Evolutionary conservation across 2,797 vertebrate genomes (phyloP).

Genomic region (Acrossocheilus wenchowensis): DNA sequence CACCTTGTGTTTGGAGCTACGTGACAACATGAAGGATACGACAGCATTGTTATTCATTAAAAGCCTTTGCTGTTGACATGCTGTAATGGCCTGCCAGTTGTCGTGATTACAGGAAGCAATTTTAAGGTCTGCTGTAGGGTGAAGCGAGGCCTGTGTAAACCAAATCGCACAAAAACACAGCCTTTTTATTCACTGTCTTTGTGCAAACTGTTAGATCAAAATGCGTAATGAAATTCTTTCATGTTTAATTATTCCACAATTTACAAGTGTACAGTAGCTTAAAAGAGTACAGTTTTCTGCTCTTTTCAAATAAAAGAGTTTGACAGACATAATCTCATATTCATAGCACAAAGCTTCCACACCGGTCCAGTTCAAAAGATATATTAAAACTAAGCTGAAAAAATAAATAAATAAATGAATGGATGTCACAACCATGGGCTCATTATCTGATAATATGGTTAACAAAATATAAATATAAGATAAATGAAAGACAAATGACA

Average conservation of each 20-base stretch:
- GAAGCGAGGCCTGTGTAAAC: conserved; percentile 13
- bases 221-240: background rate
- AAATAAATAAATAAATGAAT: background rate
- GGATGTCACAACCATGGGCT: background rate
- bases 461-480: too few species aligned
- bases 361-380: background rate
- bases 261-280: background rate
- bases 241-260: background rate
- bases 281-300: background rate
- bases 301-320: background rate
- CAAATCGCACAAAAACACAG: background rate
- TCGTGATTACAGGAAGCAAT: conserved; percentile 22
- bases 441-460: background rate
- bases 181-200: conserved; percentile 4
- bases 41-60: conserved; percentile 33
- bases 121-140: conserved; percentile 33
- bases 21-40: conserved; percentile 21
- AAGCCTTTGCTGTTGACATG: conserved; percentile 31
- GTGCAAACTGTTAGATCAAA: background rate
- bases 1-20: conserved; percentile 32
- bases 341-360: background rate
- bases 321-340: background rate
- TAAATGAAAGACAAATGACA: background rate
- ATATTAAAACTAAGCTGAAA: background rate
- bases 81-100: conserved; percentile 32